Evolutionary conservation across 2,888 invertebrate genomes (phyloP), one percentile per base, ranked within the genome.

Genomic region (Hydrotaea diabolus): DNA sequence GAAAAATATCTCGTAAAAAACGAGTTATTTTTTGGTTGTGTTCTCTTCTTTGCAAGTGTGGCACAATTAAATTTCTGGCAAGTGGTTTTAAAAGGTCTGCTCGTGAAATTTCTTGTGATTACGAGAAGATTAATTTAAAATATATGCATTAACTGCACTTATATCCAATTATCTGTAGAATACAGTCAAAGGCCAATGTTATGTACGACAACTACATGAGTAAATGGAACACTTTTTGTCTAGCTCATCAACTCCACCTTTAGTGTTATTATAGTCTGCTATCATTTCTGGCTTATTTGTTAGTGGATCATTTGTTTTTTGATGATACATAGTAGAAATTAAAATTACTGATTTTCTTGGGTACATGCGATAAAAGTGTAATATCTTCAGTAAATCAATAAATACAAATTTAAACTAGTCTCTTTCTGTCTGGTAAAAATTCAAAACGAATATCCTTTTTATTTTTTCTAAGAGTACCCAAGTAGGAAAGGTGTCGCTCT

Each of bases 151-250:
- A 13, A 36, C 78, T 55, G 71, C 69, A 55, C 80, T 36, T 55
- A 62, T 80, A 73, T 83, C 72, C 0, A 83, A 9, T 43, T 79
- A 57, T 71, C 75, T 39, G 81, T 81, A 74, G 80, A 86, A 36
- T 82, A n/a, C n/a, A n/a, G n/a, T n/a, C n/a, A n/a, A n/a, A n/a
- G n/a, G n/a, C n/a, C n/a, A n/a, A n/a, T n/a, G 82, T 46, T 75
- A 82, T 80, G 83, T 82, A 43, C 79, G 80, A 55, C 80, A 78
- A 81, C 74, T 53, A 26, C 75, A 79, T 69, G 83, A 83, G 71
- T 86, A 83, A 31, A 79, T 83, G 31, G n/a, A n/a, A n/a, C n/a
- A n/a, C n/a, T n/a, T n/a, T n/a, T n/a, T n/a, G n/a, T n/a, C n/a
- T n/a, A n/a, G n/a, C n/a, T n/a, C n/a, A n/a, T n/a, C n/a, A n/a